Evolutionary conservation across 2,888 invertebrate species (phyloP).

Genomic region (Drosophila borealis): DNA sequence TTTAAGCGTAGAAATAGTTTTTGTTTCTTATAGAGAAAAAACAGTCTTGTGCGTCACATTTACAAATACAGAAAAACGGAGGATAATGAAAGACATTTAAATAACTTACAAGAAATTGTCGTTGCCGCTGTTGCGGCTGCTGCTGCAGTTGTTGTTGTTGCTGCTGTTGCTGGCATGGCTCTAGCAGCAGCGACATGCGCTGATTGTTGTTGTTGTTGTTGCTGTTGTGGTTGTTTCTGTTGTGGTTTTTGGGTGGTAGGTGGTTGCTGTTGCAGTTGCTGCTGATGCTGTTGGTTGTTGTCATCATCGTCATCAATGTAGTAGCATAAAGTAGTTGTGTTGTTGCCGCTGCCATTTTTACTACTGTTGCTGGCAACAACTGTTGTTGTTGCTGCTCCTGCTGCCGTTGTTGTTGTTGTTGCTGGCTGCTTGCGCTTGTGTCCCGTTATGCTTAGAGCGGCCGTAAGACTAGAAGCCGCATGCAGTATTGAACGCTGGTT

Average conservation of each 20-base stretch:
- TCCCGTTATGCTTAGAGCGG: constrained; percentile 78
- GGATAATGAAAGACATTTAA: constrained; percentile 38
- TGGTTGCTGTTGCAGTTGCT: constrained; percentile 28
- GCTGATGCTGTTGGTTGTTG: constrained; percentile 42
- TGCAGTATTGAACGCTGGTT: constrained; percentile 80
- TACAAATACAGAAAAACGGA: constrained; percentile 15
- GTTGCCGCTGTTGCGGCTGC: constrained; percentile 76
- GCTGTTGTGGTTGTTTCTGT: constrained; percentile 35
- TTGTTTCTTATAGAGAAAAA: constrained; percentile 22
- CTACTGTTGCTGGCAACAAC: constrained; percentile 51
- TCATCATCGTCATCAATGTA: constrained; percentile 69
- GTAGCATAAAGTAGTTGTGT: constrained; percentile 52
- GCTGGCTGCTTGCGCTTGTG: constrained; percentile 69
- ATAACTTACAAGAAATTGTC: constrained; percentile 85
- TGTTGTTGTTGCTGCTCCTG: constrained; percentile 27
- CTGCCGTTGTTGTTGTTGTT: constrained; percentile 15
- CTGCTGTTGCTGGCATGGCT: constrained; percentile 43
- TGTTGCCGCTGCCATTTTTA: constrained; percentile 51
- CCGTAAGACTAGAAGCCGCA: constrained; percentile 75
- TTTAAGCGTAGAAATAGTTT: constrained; percentile 32
- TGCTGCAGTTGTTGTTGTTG: constrained; percentile 31
- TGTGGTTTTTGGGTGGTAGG: constrained; percentile 39
- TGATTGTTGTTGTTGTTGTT: constrained; percentile 37
- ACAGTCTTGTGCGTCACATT: constrained; percentile 56
- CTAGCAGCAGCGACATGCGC: constrained; percentile 36